A percentile compares a stretch with the other conserved stretches of the same genome.
Evolutionary conservation across 2,113 vertebrate genomes (phyloP).

Genomic region (Tapirus terrestris): DNA sequence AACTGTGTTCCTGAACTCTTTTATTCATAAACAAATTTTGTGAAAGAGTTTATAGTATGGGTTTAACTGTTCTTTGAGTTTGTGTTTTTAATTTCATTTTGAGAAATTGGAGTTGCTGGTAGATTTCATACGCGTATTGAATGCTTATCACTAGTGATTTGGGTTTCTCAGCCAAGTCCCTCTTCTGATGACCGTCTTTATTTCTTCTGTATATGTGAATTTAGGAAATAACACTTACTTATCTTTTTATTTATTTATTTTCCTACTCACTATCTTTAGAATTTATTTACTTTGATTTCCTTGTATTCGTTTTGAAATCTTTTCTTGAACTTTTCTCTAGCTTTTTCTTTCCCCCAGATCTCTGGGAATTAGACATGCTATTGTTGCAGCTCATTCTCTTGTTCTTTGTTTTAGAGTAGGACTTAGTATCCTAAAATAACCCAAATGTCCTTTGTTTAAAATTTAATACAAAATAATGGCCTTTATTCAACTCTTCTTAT

Average conservation of each 20-base stretch:
- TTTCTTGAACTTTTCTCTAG: not conserved
- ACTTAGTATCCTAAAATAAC: not conserved
- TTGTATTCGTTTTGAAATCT: constrained; percentile 11
- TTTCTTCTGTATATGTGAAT: not conserved
- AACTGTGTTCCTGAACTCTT: constrained; percentile 11
- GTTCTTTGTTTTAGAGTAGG: constrained; percentile 65
- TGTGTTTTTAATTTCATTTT: constrained; percentile 47
- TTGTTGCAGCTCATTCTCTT: not conserved
- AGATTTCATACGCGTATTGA: not conserved
- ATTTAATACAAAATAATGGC: not conserved
- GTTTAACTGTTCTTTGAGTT: not conserved
- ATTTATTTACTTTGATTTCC: not conserved
- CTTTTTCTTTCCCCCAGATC: not conserved
- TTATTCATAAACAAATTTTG: not conserved
- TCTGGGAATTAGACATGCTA: not conserved
- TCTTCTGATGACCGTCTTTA: not conserved
- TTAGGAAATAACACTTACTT: not conserved
- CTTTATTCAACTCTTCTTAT: not conserved
- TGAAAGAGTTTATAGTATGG: not conserved
- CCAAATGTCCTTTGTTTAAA: constrained; percentile 61
- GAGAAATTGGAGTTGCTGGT: not conserved
- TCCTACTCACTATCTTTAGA: not conserved
- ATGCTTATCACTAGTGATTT: not conserved
- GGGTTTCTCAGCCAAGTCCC: not conserved
- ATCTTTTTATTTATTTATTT: not conserved